Conservation (phyloP, 1,140 invertebrate species). For the Heterodera schachtii region DNA sequence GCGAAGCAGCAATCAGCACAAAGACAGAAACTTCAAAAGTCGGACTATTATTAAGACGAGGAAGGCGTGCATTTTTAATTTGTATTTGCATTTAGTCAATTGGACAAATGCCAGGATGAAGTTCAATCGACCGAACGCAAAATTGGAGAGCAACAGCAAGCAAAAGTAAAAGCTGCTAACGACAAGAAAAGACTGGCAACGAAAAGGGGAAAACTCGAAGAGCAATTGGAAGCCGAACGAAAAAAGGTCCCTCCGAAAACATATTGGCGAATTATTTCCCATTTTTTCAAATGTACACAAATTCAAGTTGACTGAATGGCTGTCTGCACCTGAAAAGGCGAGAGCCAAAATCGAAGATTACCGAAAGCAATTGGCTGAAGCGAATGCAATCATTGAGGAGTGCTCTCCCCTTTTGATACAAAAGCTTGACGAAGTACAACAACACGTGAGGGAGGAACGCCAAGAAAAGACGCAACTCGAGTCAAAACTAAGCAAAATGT, state of each 20-base stretch:
- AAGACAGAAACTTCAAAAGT: slow-evolving; percentile 40
- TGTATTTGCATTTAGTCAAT: slow-evolving; percentile 19
- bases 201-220: slow-evolving; percentile 38
- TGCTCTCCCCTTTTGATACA: slow-evolving; percentile 15
- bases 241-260: slow-evolving; percentile 19
- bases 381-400: slow-evolving; percentile 38
- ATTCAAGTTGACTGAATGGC: slow-evolving; percentile 35
- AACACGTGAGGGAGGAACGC: slow-evolving; percentile 13
- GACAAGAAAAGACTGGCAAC: slow-evolving; percentile 44
- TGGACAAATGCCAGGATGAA: slow-evolving; percentile 46
- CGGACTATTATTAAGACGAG: neutral
- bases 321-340: slow-evolving; percentile 39
- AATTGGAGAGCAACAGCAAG: slow-evolving; percentile 35
- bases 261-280: too few relatives aligned
- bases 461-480: slow-evolving; percentile 31
- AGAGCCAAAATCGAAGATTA: slow-evolving; percentile 29
- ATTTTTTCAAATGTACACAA: too few relatives aligned
- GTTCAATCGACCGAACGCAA: slow-evolving; percentile 25
- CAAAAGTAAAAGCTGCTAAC: slow-evolving; percentile 27
- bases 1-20: slow-evolving; percentile 37
- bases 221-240: slow-evolving; percentile 36
- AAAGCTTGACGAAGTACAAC: slow-evolving; percentile 10
- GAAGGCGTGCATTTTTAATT: neutral
- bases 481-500: slow-evolving; percentile 36
- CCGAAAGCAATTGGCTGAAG: slow-evolving; percentile 33